Evolutionary conservation across 2,888 invertebrate genomes (phyloP), one percentile per base, ranked within the genome.

Genomic region (Phalera bucephala): DNA sequence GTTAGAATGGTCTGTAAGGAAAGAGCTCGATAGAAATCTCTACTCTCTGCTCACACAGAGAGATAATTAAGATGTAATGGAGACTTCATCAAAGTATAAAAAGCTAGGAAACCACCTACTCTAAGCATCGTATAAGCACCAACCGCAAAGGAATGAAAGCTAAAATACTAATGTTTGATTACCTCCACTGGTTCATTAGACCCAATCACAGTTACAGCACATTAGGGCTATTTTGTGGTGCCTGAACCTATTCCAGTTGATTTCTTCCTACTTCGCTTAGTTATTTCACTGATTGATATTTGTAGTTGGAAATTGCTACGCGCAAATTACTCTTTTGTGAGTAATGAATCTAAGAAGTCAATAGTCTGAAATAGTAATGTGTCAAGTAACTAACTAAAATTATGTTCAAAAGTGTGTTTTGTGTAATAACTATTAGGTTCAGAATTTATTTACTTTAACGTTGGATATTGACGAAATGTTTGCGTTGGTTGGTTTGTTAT

Each of bases 151-250:
- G 29, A 46, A 48, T 36, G 48, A 42, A 47, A 55, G 32, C 25
- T 31, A 5, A 3, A 17, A 17, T 17, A 23, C n/a, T 54, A 52
- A 44, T 47, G 30, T 40, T n/a, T 42, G 33, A 56, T 56, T 50
- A 50, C 11, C 23, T 42, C 35, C 35, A 34, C 40, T 33, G 26
- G 31, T 33, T 36, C 14, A 40, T 37, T 34, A 15, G 4, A 3
- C 14, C 6, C 12, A 25, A 14, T 7, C 25, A 12, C 12, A 22
- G 9, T 22, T 22, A 22, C 22, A 7, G n/a, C 19, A 36, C 33
- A 55, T 58, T 48, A 55, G 41, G 31, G 39, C 45, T 29, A 12
- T 28, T 45, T 58, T 59, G 59, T 40, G 58, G 58, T 58, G 30
- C 22, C 28, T 30, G 31, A 13, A 26, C 31, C 38, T 48, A 51